Evolutionary conservation across 2,113 vertebrate genomes (phyloP), one percentile per base, ranked within the genome.

Genomic region (Eolophus roseicapilla): DNA sequence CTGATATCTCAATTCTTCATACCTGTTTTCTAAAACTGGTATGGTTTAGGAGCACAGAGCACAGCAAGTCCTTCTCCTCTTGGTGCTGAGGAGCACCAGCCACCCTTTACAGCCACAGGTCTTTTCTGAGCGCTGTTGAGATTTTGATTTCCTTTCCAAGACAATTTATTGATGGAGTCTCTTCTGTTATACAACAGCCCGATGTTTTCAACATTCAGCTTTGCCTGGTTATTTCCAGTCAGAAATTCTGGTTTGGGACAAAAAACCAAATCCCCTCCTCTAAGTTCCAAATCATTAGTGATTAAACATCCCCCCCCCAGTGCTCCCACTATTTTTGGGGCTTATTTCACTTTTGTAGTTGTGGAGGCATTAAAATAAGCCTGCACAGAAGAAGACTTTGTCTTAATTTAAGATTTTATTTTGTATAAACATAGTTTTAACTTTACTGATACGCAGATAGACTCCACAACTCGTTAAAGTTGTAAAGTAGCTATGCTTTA

Each of bases 61-160:
- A n/a, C 15, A 92, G 46, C 11, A 7, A 53, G 52, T 33, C 60
- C 46, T 47, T 28, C 55, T 81, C 14, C 20, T 69, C 33, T 57
- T n/a, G 44, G 33, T 1, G 3, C 33, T 9, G 3, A 13, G 37
- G 59, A 47, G 29, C 1, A 0, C 29, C 73, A 46, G 39, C 14
- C 13, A 2, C 1, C 7, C 31, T 60, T n/a, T 28, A 10, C 29
- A 47, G 39, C 46, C 52, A 24, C 33, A 20, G 23, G 20, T 60
- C 46, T 52, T 35, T 24, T 35, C 27, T 25, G 23, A 39, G 19
- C 28, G 16, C 53, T 37, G 44, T 7, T 10, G 35, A 57, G 62
- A 11, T 53, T 67, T 35, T 41, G 29, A 13, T n/a, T 55, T 63
- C 41, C 31, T 49, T 84, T 43, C 62, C 35, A 17, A 13, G 47